These are phyloP conservation scores for Watsonalla cultraria DNA, from an alignment of 2,888 invertebrate genomes.

Conservation along the genomic window DNA sequence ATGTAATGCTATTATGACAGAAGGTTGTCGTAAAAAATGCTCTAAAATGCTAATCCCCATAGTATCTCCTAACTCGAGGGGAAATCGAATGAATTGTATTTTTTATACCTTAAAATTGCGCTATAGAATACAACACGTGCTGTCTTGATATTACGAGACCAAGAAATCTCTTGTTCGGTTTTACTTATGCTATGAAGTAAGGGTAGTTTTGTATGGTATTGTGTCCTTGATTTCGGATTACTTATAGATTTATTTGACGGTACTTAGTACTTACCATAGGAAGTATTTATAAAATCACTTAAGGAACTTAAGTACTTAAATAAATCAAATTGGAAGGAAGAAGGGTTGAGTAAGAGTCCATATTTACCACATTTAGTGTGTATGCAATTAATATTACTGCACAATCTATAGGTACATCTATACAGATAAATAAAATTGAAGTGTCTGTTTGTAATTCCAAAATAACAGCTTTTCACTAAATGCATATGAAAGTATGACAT, in stretches of 20 bases:
- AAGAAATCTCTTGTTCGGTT: conserved; percentile 33
- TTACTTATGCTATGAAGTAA: conserved; percentile 47
- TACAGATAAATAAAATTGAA: no score
- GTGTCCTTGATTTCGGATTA: conserved; percentile 23
- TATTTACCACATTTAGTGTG: no score
- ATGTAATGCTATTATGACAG: conserved; percentile 2
- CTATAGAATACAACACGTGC: conserved; percentile 65
- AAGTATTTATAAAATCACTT: no score
- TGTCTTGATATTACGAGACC: conserved; percentile 55
- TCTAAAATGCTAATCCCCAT: conserved; percentile 19
- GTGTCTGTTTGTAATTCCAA: no score
- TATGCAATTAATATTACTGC: no score
- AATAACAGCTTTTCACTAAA: no score
- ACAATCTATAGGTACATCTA: no score
- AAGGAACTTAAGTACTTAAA: no score
- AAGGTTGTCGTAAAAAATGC: conserved; percentile 6
- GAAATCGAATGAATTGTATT: conserved; percentile 40
- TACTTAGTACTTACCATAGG: no score
- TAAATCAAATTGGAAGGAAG: no score
- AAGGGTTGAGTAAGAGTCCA: no score
- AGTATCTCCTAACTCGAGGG: conserved; percentile 16
- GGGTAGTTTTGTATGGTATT: conserved; percentile 31
- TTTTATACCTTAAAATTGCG: conserved; percentile 47
- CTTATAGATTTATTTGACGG: conserved; percentile 6
- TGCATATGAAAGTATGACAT: no score